Evolutionary conservation across 2,113 vertebrate genomes (phyloP).

Genomic region (Semnopithecus entellus): DNA sequence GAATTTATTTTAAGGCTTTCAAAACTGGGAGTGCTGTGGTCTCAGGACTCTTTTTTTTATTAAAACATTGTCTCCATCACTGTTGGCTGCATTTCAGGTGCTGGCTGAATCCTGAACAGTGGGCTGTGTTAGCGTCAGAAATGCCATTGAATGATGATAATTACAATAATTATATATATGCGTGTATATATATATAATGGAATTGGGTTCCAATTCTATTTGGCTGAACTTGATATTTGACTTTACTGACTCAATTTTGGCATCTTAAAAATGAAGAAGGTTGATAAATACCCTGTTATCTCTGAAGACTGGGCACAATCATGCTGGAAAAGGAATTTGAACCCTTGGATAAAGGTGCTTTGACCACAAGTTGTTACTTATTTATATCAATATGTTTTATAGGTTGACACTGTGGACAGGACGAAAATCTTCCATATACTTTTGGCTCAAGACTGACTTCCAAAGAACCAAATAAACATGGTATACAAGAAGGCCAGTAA

Average conservation of each 20-base stretch:
- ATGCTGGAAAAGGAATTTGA: constrained; percentile 24
- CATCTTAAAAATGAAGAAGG: constrained; percentile 48
- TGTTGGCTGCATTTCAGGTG: constrained; percentile 52
- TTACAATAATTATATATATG: constrained; percentile 45
- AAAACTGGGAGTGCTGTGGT: constrained; percentile 47
- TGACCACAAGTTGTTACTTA: constrained; percentile 22
- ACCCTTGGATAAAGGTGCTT: constrained; percentile 36
- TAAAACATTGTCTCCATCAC: constrained; percentile 28
- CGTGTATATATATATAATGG: constrained; percentile 27
- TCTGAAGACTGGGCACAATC: constrained; percentile 15
- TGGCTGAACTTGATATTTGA: constrained; percentile 47
- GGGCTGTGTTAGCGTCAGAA: constrained; percentile 47
- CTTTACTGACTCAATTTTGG: constrained; percentile 48
- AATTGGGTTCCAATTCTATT: constrained; percentile 41
- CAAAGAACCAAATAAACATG: not conserved
- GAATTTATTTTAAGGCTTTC: constrained; percentile 59
- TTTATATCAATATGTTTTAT: constrained; percentile 1
- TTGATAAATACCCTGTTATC: constrained; percentile 20
- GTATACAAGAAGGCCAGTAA: not conserved
- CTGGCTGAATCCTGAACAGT: constrained; percentile 44
- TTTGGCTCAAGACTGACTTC: constrained; percentile 12
- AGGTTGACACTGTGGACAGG: constrained; percentile 5
- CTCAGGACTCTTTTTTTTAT: constrained; percentile 65
- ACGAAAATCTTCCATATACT: not conserved
- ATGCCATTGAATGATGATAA: constrained; percentile 43